These are phyloP conservation scores for Drosophila teissieri DNA, from an alignment of 1,140 invertebrate species.

Conservation along the genomic window DNA sequence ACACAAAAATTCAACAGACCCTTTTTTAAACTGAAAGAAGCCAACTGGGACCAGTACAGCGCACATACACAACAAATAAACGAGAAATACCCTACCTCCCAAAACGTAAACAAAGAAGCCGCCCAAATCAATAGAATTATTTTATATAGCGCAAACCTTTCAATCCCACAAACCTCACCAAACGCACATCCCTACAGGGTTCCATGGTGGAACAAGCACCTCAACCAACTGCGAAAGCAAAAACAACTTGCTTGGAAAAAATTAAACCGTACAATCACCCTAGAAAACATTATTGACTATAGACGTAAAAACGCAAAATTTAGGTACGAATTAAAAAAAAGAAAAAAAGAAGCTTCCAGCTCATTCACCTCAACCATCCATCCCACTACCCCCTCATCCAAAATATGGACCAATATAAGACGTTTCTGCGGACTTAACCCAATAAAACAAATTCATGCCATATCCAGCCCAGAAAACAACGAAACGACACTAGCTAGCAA, in stretches of 20 bases:
- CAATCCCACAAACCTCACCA: constrained; percentile 24
- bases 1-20: too few relatives aligned
- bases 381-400: background rate
- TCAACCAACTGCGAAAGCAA: constrained; percentile 10
- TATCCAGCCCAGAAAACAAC: too few relatives aligned
- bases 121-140: constrained; percentile 21
- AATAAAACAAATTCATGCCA: constrained; percentile 1
- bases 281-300: too few relatives aligned
- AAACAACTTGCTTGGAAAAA: too few relatives aligned
- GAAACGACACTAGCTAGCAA: too few relatives aligned
- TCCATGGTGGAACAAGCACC: constrained; percentile 18
- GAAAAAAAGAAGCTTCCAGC: too few relatives aligned
- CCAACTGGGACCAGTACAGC: constrained; percentile 14
- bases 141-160: constrained; percentile 4
- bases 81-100: background rate
- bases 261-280: too few relatives aligned
- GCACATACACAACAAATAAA: background rate
- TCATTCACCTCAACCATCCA: constrained; percentile 12
- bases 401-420: too few relatives aligned
- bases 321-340: too few relatives aligned
- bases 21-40: constrained; percentile 12
- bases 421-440: constrained; percentile 10
- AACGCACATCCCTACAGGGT: constrained; percentile 1
- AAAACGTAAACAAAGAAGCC: constrained; percentile 6
- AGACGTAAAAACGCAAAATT: too few relatives aligned